Evolutionary conservation across 2,888 invertebrate species (phyloP).

Genomic region (Flexamia atlantica): DNA sequence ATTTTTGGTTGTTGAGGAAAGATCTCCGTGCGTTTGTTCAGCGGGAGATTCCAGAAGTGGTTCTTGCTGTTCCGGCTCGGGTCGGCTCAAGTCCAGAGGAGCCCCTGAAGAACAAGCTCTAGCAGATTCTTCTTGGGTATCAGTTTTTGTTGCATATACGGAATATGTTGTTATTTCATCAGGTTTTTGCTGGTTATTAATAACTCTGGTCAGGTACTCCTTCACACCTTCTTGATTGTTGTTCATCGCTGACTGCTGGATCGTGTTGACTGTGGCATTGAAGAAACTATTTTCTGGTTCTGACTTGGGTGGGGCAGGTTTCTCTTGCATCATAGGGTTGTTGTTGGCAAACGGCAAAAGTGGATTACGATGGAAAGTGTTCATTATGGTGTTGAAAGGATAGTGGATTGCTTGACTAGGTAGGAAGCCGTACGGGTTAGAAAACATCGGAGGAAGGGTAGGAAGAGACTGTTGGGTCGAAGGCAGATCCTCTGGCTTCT

Average conservation of each 20-base stretch:
- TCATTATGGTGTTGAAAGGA: constrained; percentile 35
- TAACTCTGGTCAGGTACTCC: constrained; percentile 52
- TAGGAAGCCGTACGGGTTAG: constrained; percentile 68
- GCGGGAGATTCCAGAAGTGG: not conserved
- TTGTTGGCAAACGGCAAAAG: constrained; percentile 6
- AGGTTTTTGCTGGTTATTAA: constrained; percentile 52
- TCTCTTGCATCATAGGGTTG: constrained; percentile 27
- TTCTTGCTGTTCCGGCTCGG: constrained; percentile 74
- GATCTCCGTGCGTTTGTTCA: constrained; percentile 59
- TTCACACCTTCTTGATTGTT: constrained; percentile 60
- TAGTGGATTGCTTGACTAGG: constrained; percentile 65
- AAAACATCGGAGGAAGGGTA: constrained; percentile 62
- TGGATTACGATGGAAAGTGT: constrained; percentile 16
- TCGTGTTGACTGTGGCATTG: constrained; percentile 23
- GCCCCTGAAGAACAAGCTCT: constrained; percentile 41
- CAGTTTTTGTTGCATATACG: not conserved
- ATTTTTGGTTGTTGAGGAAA: constrained; percentile 65
- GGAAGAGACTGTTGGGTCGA: constrained; percentile 57
- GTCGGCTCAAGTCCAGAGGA: constrained; percentile 73
- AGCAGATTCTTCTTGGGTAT: constrained; percentile 15
- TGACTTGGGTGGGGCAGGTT: not conserved
- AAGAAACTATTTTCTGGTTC: constrained; percentile 7
- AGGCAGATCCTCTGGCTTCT: constrained; percentile 70
- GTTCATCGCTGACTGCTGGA: constrained; percentile 50
- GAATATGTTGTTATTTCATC: constrained; percentile 1